A percentile compares a stretch with the other conserved stretches of the same genome.
phyloP scores from a whole-genome alignment of 2,797 vertebrate species.

The Ptychobarbus kaznakovi region DNA sequence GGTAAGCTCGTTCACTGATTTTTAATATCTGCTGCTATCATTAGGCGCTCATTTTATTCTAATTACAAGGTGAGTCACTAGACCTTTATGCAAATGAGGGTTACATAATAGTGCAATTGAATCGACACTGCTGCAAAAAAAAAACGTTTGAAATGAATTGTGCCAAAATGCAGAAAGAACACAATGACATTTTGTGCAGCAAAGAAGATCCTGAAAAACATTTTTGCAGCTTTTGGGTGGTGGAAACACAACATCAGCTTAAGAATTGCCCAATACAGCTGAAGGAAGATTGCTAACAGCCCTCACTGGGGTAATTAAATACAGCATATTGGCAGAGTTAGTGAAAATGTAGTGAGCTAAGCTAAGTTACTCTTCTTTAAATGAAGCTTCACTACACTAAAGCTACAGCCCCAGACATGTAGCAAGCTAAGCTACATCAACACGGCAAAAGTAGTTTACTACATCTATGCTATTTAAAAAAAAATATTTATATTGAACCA shows the following conservation, averaged over 20 bases:
- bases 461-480: too few species aligned
- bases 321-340: background rate
- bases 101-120: constrained; percentile 35
- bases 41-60: constrained; percentile 12
- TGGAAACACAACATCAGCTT: background rate
- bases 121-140: background rate
- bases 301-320: constrained; percentile 3
- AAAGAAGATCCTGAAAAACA: background rate
- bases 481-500: too few species aligned
- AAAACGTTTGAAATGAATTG: constrained; percentile 12
- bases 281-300: background rate
- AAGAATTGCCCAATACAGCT: background rate
- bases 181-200: background rate
- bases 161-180: background rate
- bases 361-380: too few species aligned
- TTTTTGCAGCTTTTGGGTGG: background rate
- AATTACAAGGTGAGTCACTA: constrained; percentile 22
- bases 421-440: too few species aligned
- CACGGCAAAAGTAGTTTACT: too few species aligned
- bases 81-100: constrained; percentile 34
- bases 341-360: too few species aligned
- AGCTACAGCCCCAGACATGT: too few species aligned
- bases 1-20: background rate
- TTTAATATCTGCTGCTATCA: constrained; percentile 17
- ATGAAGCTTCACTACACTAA: too few species aligned